phyloP scores from a whole-genome alignment of 37 sponge, comb jelly and placozoan genomes.

The Geodia barretti region DNA sequence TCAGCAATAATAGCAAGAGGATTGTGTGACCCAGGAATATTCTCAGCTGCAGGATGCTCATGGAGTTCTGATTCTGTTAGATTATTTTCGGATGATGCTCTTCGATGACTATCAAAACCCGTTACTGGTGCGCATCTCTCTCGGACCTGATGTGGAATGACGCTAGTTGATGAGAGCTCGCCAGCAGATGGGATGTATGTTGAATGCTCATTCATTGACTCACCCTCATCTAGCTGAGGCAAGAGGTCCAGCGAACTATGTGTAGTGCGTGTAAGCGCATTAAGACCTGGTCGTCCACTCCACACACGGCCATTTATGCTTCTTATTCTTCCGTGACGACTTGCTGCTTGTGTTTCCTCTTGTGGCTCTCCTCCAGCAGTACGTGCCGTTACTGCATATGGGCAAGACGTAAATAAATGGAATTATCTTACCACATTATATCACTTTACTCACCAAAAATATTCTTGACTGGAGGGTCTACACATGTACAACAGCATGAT shows the following conservation, averaged over 20 bases:
- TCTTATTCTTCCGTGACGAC: neutral
- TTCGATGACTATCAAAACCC: neutral
- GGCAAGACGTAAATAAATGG: neutral
- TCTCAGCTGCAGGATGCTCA: neutral
- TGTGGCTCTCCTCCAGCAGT: neutral
- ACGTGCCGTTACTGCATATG: neutral
- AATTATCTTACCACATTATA: neutral
- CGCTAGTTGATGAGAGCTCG: constrained; percentile 42
- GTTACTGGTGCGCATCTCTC: neutral
- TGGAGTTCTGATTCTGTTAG: neutral
- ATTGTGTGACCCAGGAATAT: neutral
- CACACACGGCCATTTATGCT: neutral
- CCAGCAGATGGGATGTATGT: constrained; percentile 37
- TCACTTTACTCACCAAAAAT: constrained; percentile 32
- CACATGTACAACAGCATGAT: constrained; percentile 37
- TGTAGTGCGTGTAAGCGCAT: neutral
- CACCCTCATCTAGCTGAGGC: neutral
- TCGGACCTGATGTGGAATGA: constrained; percentile 46
- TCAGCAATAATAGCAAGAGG: neutral
- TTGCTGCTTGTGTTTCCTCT: too few species aligned
- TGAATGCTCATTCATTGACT: constrained; percentile 19
- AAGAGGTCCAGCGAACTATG: neutral
- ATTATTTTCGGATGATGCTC: neutral
- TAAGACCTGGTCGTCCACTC: neutral
- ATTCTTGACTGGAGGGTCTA: constrained; percentile 49